Evolutionary conservation across 2,797 vertebrate species (phyloP).

Genomic region (Anguilla megastoma): DNA sequence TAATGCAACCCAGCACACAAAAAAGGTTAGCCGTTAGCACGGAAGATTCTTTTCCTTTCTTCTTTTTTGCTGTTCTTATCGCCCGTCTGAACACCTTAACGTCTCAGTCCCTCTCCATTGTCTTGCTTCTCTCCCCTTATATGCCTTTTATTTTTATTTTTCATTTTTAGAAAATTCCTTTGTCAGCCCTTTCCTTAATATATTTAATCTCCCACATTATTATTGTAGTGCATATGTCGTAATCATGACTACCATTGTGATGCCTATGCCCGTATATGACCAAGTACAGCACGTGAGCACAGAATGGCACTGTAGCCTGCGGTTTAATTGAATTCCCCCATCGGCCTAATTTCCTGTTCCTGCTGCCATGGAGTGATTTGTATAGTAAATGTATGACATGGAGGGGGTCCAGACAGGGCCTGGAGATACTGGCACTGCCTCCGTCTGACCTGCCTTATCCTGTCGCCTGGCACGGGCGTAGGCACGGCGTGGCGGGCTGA

Average conservation of each 20-base stretch:
- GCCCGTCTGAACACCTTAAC: not conserved
- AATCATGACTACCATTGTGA: not conserved
- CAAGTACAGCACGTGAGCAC: not conserved
- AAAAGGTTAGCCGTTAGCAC: not conserved
- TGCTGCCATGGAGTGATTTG: constrained; percentile 29
- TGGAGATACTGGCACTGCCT: constrained; percentile 11
- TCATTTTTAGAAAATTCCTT: not conserved
- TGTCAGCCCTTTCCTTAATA: not conserved
- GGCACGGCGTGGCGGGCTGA: not conserved
- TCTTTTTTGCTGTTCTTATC: not conserved
- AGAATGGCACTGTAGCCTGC: not conserved
- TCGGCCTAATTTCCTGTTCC: not conserved
- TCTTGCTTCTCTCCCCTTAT: not conserved
- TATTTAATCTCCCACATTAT: not conserved
- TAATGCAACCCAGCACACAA: constrained; percentile 10
- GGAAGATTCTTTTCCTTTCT: not conserved
- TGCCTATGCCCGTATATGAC: not conserved
- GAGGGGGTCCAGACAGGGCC: constrained; percentile 33
- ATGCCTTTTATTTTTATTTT: not conserved
- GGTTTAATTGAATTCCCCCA: constrained; percentile 14
- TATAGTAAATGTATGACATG: constrained; percentile 28
- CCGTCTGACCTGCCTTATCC: constrained; percentile 10
- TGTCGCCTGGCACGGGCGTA: not conserved
- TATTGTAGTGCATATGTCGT: not conserved
- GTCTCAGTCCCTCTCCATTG: not conserved